phyloP scores from a whole-genome alignment of 2,113 vertebrate genomes.

The Rhizomys pruinosus region DNA sequence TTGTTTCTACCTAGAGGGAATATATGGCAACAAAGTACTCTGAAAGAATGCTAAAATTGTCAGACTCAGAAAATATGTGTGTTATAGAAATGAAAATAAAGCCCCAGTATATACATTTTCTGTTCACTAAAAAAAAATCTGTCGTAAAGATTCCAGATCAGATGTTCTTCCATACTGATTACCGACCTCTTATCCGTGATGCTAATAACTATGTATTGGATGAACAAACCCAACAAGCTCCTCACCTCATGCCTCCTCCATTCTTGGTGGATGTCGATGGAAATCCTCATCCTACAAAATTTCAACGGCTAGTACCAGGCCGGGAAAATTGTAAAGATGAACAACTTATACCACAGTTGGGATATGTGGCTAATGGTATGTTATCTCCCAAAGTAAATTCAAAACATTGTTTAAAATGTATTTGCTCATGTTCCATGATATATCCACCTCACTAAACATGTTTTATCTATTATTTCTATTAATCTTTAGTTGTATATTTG shows the following conservation, averaged over 20 bases:
- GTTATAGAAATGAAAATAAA: constrained; percentile 33
- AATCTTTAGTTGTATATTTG: constrained; percentile 41
- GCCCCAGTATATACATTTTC: neutral
- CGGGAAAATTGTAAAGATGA: constrained; percentile 98
- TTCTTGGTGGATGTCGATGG: constrained; percentile 98
- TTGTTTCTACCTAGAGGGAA: constrained; percentile 16
- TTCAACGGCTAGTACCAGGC: constrained; percentile 96
- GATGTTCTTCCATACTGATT: constrained; percentile 99
- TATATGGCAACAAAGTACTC: neutral
- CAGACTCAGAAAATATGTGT: constrained; percentile 17
- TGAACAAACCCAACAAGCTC: constrained; percentile 99
- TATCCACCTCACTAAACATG: neutral
- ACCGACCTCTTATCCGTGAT: constrained; percentile 97
- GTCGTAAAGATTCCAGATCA: constrained; percentile 95
- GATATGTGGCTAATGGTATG: constrained; percentile 97
- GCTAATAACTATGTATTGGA: constrained; percentile 98
- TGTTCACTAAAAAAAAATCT: constrained; percentile 56
- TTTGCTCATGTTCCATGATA: too few relatives aligned
- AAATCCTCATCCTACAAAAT: constrained; percentile 95
- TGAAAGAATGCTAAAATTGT: constrained; percentile 14
- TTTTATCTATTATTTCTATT: constrained; percentile 28
- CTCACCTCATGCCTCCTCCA: constrained; percentile 98
- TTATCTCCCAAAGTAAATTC: constrained; percentile 39
- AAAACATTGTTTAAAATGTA: constrained; percentile 54
- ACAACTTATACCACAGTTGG: constrained; percentile 97